Evolutionary conservation across 2,888 invertebrate species (phyloP), one percentile per base, ranked within the genome.

Genomic region (Apocheima hispidaria): DNA sequence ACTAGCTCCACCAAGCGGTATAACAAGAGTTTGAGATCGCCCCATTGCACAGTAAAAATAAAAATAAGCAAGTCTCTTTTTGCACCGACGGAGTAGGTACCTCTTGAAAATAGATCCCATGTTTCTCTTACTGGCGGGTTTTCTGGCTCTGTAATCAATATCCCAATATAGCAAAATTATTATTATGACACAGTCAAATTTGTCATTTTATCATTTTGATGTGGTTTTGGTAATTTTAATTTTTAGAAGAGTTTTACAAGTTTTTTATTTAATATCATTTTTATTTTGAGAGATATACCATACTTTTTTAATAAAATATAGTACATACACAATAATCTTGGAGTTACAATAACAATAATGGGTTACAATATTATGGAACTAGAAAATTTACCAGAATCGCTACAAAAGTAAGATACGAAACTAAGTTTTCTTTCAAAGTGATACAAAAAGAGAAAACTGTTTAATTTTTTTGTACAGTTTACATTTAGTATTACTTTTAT

Each of bases 361-460:
- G 43, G 43, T 16, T 63, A 59, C 28, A 66, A 57, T 44, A 46
- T 60, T 40, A 67, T 63, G 66, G 48, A 61, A 33, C 55, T 46
- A 48, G 66, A 65, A 64, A 36, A 43, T 43, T 64, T 52, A 57
- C 60, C 53, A 63, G 64, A 70, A 58, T 59, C 41, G 49, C 35
- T 61, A 30, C 62, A 60, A 60, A 60, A 56, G 49, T 60, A 59
- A 51, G 51, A 20, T 0, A 41, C 21, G n/a, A n/a, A n/a, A n/a
- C n/a, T n/a, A n/a, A n/a, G n/a, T 23, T 1, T 1, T 20, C 21
- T 21, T 41, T 41, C 1, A 10, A 30, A n/a, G 12, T 4, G 2
- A 18, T 38, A 9, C 1, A 18, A 38, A 33, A 26, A 3, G 5
- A 26, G 5, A 7, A 26, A 26, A 26, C 26, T 6, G 26, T n/a